Evolutionary conservation across 1,140 invertebrate species (phyloP).

Genomic region (Caenorhabditis inopinata): DNA sequence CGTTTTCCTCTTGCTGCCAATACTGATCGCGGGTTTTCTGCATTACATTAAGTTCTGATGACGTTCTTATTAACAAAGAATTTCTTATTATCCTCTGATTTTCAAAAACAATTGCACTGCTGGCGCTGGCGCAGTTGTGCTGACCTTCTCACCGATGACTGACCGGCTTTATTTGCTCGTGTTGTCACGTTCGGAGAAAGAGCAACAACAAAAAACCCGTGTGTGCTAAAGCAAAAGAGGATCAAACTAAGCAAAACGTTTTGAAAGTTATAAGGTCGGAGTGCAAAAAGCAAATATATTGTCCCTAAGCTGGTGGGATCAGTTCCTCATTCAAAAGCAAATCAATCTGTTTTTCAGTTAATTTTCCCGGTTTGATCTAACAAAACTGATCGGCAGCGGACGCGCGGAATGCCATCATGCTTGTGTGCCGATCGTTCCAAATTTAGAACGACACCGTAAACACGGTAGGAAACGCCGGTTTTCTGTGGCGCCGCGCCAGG

Average conservation of each 20-base stretch:
- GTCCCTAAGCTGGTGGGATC: not conserved
- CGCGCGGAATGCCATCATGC: not conserved
- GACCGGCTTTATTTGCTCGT: slow-evolving; percentile 1
- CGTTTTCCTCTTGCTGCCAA: slow-evolving; percentile 4
- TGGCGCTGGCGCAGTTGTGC: no score
- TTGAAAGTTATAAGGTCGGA: no score
- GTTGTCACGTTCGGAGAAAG: slow-evolving; percentile 23
- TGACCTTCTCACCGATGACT: slow-evolving; percentile 17
- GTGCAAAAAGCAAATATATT: no score
- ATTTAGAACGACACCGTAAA: not conserved
- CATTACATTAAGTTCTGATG: not conserved
- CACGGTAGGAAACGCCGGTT: not conserved
- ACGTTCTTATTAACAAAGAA: no score
- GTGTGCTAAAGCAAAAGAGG: not conserved
- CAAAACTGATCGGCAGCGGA: not conserved
- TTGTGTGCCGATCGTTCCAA: slow-evolving; percentile 6
- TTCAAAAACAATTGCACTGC: no score
- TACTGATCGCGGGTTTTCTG: not conserved
- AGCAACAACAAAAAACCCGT: not conserved
- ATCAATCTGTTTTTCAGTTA: not conserved
- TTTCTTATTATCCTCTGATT: no score
- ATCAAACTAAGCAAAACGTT: slow-evolving; percentile 7
- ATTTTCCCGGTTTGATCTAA: not conserved
- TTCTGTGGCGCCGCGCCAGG: slow-evolving; percentile 18
- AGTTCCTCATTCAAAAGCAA: slow-evolving; percentile 4